A percentile compares a stretch with the other conserved stretches of the same genome.
Conservation (phyloP, 2,888 invertebrate genomes). For the Epirrhoe tristata region DNA sequence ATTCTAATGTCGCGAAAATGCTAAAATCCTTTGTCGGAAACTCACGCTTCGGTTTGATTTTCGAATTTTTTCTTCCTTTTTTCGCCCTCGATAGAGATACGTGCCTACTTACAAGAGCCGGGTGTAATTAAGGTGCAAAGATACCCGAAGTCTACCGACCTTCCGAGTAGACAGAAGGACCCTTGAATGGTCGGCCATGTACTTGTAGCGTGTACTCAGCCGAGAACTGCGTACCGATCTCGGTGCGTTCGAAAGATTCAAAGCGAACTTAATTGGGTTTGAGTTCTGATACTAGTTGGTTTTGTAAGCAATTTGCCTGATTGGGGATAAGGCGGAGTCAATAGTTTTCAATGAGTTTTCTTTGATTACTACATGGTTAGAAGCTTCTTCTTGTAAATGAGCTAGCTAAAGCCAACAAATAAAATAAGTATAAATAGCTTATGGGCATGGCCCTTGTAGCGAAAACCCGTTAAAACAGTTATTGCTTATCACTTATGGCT, state of each 20-base stretch:
- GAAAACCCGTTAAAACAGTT: no score
- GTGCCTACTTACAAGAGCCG: slow-evolving; percentile 69
- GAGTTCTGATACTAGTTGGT: slow-evolving; percentile 53
- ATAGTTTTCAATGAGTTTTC: slow-evolving; percentile 28
- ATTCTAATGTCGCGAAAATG: slow-evolving; percentile 57
- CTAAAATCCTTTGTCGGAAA: slow-evolving; percentile 59
- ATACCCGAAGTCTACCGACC: slow-evolving; percentile 80
- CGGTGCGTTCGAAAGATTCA: slow-evolving; percentile 77
- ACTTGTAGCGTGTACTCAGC: slow-evolving; percentile 62
- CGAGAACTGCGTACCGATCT: slow-evolving; percentile 76
- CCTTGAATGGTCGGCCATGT: slow-evolving; percentile 75
- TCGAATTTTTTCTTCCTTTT: slow-evolving; percentile 64
- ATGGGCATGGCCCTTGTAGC: neutral
- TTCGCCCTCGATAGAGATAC: slow-evolving; percentile 68
- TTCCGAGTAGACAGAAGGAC: slow-evolving; percentile 70
- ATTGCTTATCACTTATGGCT: no score
- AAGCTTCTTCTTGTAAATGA: neutral
- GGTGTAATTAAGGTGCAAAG: slow-evolving; percentile 85
- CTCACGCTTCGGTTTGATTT: slow-evolving; percentile 63
- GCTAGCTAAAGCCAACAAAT: neutral
- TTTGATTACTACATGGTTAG: slow-evolving; percentile 14
- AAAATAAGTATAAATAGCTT: neutral
- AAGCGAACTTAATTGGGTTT: slow-evolving; percentile 75
- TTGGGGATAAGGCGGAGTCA: slow-evolving; percentile 23
- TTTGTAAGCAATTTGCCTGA: slow-evolving; percentile 44